phyloP scores from a whole-genome alignment of 2,888 invertebrate genomes.

The Listrodromus nycthemerus region DNA sequence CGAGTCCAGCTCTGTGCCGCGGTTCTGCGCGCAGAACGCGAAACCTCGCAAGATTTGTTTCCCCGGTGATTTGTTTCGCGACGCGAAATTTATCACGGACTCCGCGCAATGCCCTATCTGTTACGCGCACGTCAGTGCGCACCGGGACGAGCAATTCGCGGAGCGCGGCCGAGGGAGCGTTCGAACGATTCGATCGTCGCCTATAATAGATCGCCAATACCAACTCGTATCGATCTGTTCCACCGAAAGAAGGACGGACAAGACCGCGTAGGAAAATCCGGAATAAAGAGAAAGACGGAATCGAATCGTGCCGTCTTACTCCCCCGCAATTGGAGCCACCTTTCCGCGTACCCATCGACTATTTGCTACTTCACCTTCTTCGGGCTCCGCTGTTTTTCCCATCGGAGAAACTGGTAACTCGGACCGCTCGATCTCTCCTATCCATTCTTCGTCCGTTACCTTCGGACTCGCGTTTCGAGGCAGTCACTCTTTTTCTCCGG shows the following conservation, averaged over 20 bases:
- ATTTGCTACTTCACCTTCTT: constrained; percentile 39
- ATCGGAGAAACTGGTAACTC: constrained; percentile 1
- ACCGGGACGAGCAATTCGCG: constrained; percentile 44
- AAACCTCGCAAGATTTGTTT: constrained; percentile 61
- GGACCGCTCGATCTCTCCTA: constrained; percentile 38
- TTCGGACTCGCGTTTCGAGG: constrained; percentile 43
- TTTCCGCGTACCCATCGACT: constrained; percentile 26
- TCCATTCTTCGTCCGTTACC: constrained; percentile 38
- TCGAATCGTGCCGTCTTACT: constrained; percentile 9
- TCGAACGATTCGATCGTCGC: constrained; percentile 69
- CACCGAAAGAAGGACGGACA: constrained; percentile 13
- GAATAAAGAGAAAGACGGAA: constrained; percentile 1
- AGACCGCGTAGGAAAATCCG: neutral
- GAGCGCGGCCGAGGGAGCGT: constrained; percentile 65
- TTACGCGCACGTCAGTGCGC: constrained; percentile 3
- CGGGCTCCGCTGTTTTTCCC: neutral
- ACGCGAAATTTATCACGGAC: constrained; percentile 65
- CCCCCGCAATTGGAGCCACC: constrained; percentile 15
- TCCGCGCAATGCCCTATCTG: constrained; percentile 29
- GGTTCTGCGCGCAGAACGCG: constrained; percentile 25
- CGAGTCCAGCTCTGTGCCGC: neutral
- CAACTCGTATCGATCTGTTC: constrained; percentile 47
- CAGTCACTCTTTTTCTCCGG: constrained; percentile 34
- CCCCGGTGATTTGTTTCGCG: constrained; percentile 64
- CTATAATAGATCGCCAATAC: constrained; percentile 73